Evolutionary conservation across 2,797 vertebrate species (phyloP).

Genomic region (Botia almorhae): DNA sequence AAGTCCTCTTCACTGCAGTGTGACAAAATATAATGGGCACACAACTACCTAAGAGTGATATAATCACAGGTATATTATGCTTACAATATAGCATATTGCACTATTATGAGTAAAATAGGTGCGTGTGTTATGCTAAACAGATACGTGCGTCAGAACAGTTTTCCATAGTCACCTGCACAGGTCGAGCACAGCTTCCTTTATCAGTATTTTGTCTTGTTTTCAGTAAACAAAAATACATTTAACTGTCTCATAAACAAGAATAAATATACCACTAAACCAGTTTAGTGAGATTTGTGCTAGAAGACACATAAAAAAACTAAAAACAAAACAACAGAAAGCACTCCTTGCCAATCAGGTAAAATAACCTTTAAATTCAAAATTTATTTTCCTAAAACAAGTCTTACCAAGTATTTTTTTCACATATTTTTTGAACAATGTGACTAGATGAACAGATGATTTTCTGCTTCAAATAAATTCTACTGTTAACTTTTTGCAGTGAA

Average conservation of each 20-base stretch:
- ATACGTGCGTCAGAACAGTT: background rate
- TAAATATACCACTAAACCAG: too few species aligned
- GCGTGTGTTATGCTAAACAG: background rate
- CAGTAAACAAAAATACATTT: background rate
- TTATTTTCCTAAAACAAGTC: background rate
- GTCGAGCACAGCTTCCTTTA: background rate
- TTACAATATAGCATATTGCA: background rate
- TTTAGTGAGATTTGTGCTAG: background rate
- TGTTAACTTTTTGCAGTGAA: background rate
- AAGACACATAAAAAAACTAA: background rate
- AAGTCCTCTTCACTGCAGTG: constrained; percentile 26
- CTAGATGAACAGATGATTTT: too few species aligned
- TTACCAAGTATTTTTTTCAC: too few species aligned
- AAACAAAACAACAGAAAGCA: background rate
- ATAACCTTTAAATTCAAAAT: background rate
- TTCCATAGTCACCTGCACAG: background rate
- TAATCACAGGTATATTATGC: constrained; percentile 9
- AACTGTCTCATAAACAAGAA: too few species aligned
- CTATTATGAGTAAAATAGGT: background rate
- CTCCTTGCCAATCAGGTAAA: background rate
- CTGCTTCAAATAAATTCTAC: background rate
- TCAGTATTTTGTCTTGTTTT: background rate
- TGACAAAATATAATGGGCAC: constrained; percentile 19
- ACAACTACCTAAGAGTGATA: constrained; percentile 18
- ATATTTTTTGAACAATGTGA: too few species aligned